Evolutionary conservation across 2,888 invertebrate genomes (phyloP).

Genomic region (Machimus rusticus): DNA sequence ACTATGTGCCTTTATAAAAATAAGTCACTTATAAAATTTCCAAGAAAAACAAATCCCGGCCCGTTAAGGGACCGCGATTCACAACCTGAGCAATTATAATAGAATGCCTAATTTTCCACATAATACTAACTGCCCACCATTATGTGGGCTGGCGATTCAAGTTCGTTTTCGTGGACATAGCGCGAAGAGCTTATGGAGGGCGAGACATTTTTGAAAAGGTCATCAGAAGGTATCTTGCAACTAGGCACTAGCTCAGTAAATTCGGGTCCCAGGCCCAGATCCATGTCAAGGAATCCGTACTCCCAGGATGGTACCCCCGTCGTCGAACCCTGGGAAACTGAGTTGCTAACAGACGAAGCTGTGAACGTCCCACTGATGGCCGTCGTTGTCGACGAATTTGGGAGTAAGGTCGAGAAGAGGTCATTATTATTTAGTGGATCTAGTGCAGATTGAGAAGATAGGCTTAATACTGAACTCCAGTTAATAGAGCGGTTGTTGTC

Average conservation of each 20-base stretch:
- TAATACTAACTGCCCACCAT: constrained; percentile 66
- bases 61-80: constrained; percentile 14
- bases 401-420: constrained; percentile 65
- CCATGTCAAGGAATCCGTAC: constrained; percentile 63
- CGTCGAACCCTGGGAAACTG: not conserved
- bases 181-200: constrained; percentile 56
- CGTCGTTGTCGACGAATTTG: constrained; percentile 56
- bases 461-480: constrained; percentile 89
- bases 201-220: constrained; percentile 64
- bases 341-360: constrained; percentile 49
- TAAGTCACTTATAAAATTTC: constrained; percentile 25
- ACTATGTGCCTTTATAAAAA: constrained; percentile 19
- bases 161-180: constrained; percentile 62
- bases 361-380: constrained; percentile 30
- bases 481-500: constrained; percentile 82
- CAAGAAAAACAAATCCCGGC: constrained; percentile 34
- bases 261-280: constrained; percentile 64
- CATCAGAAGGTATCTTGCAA: constrained; percentile 67
- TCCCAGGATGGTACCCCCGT: constrained; percentile 58
- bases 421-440: constrained; percentile 84
- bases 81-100: constrained; percentile 41
- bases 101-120: constrained; percentile 40
- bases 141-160: constrained; percentile 67
- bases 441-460: constrained; percentile 85
- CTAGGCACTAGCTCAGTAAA: constrained; percentile 65